Percentiles rank a stretch among this genome's conserved stretches.
These are phyloP conservation scores for Brotula barbata DNA, from an alignment of 2,797 vertebrate species.

Conservation along the genomic window DNA sequence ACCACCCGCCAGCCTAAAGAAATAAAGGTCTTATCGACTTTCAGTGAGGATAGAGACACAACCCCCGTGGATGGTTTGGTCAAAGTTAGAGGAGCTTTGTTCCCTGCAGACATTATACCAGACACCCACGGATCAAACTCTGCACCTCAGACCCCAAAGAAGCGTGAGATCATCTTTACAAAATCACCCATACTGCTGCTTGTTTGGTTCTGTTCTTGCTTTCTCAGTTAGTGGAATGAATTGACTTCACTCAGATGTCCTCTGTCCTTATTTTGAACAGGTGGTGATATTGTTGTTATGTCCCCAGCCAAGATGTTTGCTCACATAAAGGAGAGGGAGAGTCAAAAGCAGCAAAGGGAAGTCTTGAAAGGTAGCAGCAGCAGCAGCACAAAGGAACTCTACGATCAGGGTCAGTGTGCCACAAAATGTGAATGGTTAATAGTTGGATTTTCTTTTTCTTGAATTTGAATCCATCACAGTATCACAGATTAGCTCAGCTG, in stretches of 20 bases:
- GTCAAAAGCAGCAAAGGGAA: conserved; percentile 25
- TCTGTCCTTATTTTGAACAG: conserved; percentile 48
- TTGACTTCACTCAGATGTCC: not conserved
- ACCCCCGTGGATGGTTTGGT: not conserved
- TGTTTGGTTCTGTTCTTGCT: not conserved
- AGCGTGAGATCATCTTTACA: conserved; percentile 39
- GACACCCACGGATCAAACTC: not conserved
- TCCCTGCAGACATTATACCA: conserved; percentile 1
- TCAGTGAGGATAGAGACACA: conserved; percentile 24
- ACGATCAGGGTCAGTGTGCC: conserved; percentile 39
- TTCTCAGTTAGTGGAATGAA: not conserved
- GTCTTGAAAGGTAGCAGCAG: conserved; percentile 14
- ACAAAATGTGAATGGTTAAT: not conserved
- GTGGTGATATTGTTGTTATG: conserved; percentile 11
- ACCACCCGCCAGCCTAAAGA: not conserved
- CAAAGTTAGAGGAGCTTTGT: not conserved
- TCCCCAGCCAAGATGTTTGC: conserved; percentile 71
- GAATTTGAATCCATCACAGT: not conserved
- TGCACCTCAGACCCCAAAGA: conserved; percentile 36
- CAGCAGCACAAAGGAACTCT: conserved; percentile 26
- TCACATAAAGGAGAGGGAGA: conserved; percentile 63
- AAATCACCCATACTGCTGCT: not conserved
- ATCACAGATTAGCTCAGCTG: not conserved
- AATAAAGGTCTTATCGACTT: conserved; percentile 1
- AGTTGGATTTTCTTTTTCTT: not conserved